A percentile compares a stretch with the other conserved stretches of the same genome.
Evolutionary conservation across 2,797 vertebrate species (phyloP).

Genomic region (Hemibagrus guttatus): DNA sequence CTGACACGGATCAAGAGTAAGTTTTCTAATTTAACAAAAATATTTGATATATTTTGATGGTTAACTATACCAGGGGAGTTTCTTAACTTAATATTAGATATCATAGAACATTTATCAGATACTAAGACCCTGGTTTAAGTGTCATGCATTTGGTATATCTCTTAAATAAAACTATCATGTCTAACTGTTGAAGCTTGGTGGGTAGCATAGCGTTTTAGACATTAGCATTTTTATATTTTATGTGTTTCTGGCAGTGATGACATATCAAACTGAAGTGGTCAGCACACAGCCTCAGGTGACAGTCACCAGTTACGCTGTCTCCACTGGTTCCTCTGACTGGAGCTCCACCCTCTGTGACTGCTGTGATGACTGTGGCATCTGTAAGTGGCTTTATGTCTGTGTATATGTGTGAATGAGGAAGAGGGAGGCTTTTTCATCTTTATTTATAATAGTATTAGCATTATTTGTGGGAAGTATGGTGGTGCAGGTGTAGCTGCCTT

Average conservation of each 20-base stretch:
- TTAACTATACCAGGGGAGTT: too few relatives aligned
- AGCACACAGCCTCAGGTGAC: constrained; percentile 72
- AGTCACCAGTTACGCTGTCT: constrained; percentile 66
- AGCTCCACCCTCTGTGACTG: constrained; percentile 75
- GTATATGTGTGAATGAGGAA: background rate
- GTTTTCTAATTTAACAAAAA: background rate
- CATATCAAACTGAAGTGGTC: constrained; percentile 71
- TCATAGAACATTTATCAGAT: background rate
- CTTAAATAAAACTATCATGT: background rate
- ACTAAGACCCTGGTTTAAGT: background rate
- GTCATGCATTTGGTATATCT: background rate
- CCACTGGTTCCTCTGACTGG: constrained; percentile 66
- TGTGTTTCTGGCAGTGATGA: constrained; percentile 63
- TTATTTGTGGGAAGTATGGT: background rate
- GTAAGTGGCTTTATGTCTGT: constrained; percentile 58
- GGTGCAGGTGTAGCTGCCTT: background rate
- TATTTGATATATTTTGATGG: background rate
- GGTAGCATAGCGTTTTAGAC: background rate
- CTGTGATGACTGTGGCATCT: constrained; percentile 78
- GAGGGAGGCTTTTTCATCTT: background rate
- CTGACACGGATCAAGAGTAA: constrained; percentile 33
- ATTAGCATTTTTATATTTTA: background rate
- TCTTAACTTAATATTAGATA: background rate
- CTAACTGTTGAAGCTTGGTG: too few relatives aligned
- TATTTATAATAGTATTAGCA: background rate